Base-by-base conservation (phyloP, 2,797 vertebrate genomes). In the Allobates femoralis region DNA sequence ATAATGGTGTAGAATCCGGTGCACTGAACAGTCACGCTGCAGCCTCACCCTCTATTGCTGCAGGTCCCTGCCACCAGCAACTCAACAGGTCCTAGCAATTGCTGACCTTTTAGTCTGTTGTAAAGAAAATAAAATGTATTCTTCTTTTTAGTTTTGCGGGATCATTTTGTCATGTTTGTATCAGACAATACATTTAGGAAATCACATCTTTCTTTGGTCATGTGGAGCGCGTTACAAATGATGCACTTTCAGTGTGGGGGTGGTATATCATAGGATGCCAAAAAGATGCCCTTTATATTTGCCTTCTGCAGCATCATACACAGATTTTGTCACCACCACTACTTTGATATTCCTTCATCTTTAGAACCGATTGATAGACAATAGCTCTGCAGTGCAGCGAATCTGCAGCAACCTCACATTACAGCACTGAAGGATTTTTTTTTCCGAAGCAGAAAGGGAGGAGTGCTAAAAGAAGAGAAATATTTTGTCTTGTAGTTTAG, bases 261-360 rank as follows among this genome's bases (percentile, higher is more conserved):
- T 75, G 73, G 73, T 11, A 28, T 28, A 55, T 55, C 1, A 28
- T 21, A 28, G 60, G 34, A 50, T 73, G 37, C 60, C 78, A 80
- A 30, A 53, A 28, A 66, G 46, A 53, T 81, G 79, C 79, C 60
- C 58, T 53, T 81, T 81, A 23, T 34, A 55, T n/a, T 32, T 30
- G 26, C 79, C 46, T 67, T 53, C 10, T 14, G 62, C n/a, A 67
- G 28, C 32, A 23, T 67, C 19, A 12, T 23, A 1, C 18, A 2
- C 62, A 64, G 60, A 81, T 53, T 81, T 71, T 34, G 21, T 56
- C 16, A 3, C 21, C 55, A 37, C 67, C 80, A 26, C 23, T 12
- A 10, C 46, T 34, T 55, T 18, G 62, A 53, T 81, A n/a, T 69
- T 69, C 51, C 51, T 32, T 28, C 0, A 67, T 34, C 66, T 69